phyloP scores from a whole-genome alignment of 2,888 invertebrate species.

The Tortrix viridana region DNA sequence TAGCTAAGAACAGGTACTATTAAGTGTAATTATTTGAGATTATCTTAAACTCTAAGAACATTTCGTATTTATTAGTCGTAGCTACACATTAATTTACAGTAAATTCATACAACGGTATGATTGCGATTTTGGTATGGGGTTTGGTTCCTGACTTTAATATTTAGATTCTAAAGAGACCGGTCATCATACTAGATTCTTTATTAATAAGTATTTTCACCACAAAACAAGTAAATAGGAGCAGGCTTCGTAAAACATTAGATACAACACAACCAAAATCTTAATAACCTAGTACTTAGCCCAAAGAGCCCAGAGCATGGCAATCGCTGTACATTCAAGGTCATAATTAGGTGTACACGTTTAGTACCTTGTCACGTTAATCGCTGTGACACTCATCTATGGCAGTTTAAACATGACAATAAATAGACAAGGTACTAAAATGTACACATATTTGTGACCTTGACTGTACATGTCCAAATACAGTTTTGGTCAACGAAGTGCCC shows the following conservation, averaged over 20 bases:
- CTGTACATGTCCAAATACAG: background rate
- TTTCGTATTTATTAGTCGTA: slow-evolving; percentile 65
- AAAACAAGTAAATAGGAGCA: too few relatives aligned
- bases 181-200: background rate
- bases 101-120: slow-evolving; percentile 49
- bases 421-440: too few relatives aligned
- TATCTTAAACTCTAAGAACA: slow-evolving; percentile 57
- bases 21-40: slow-evolving; percentile 57
- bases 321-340: background rate
- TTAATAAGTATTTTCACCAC: too few relatives aligned
- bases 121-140: slow-evolving; percentile 36
- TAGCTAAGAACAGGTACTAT: slow-evolving; percentile 71
- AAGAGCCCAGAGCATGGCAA: background rate
- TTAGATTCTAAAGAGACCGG: background rate
- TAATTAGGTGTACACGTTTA: too few relatives aligned
- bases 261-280: too few relatives aligned
- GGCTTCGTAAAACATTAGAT: too few relatives aligned
- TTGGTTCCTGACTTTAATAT: slow-evolving; percentile 49
- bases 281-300: too few relatives aligned
- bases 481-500: slow-evolving; percentile 45
- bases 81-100: slow-evolving; percentile 53
- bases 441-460: too few relatives aligned
- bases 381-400: too few relatives aligned
- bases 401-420: too few relatives aligned
- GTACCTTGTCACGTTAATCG: too few relatives aligned